Base-by-base conservation (phyloP, 2,888 invertebrate species). In the Trachelus iudaicus region DNA sequence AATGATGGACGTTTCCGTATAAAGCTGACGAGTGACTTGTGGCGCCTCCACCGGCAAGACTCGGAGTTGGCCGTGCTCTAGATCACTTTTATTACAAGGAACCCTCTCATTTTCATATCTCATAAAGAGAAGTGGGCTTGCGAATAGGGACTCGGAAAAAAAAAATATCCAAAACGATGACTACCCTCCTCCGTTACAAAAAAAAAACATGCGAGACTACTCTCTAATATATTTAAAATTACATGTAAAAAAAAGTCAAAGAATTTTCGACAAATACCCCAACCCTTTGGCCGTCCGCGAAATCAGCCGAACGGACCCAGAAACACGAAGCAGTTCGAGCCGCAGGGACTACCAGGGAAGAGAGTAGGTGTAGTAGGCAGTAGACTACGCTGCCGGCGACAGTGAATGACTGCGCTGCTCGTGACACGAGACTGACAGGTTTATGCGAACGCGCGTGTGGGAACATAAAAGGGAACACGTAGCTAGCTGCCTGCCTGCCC, bases 1-100 rank as follows among this genome's bases (percentile, higher is more conserved):
- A 87, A 90, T 92, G 92, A 92, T 92, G 92, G 92, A 92, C 92
- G 89, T 90, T 87, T 88, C 87, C 85, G 90, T 90, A 90, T 91
- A 90, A 91, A 91, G 85, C 90, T 91, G 91, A 91, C 90, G 90
- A 91, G 91, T 91, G 90, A 90, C 90, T 91, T 89, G 90, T 91
- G 88, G 88, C 88, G 91, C 91, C 91, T 90, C 90, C 2, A 9
- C 56, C 56, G 56, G 56, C 89, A 89, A 87, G 85, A 91, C 90
- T 89, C 90, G 90, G 90, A 89, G 85, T 85, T 89, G 88, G 89
- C 90, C 89, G 90, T 89, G 90, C 87, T 88, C 89, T 91, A 90
- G 89, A 90, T 91, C 91, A 91, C 88, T 91, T 91, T 91, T 91
- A 91, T 90, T 89, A 89, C 90, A 86, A 88, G 88, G 89, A 89